Evolutionary conservation across 2,113 vertebrate species (phyloP).

Genomic region (Guaruba guarouba): DNA sequence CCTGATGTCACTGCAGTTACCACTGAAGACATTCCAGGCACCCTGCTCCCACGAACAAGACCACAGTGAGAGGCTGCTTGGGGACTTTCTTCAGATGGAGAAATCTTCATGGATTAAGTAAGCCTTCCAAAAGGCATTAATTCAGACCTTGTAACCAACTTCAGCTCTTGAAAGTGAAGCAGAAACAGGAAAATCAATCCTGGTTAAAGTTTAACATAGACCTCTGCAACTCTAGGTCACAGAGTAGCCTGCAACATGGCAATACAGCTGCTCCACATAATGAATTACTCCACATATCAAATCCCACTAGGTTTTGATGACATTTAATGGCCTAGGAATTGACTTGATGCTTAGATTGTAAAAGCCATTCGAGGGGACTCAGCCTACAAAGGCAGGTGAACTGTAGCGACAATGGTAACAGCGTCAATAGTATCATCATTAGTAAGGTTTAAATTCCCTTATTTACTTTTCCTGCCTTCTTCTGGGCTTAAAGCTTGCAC

Average conservation of each 20-base stretch:
- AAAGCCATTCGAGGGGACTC: background rate
- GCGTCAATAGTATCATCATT: background rate
- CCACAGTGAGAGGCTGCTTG: background rate
- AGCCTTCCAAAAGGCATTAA: background rate
- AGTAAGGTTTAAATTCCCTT: background rate
- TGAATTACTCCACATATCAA: background rate
- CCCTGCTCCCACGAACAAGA: background rate
- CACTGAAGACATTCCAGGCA: background rate
- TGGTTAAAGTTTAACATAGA: background rate
- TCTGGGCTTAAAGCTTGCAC: background rate
- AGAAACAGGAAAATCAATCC: background rate
- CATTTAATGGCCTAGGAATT: background rate
- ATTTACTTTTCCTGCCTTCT: background rate
- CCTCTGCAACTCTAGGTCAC: background rate
- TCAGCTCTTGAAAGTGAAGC: background rate
- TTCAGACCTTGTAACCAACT: background rate
- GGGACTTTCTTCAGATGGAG: background rate
- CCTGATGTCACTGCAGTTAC: background rate
- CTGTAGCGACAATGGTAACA: accelerated
- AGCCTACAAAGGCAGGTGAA: background rate
- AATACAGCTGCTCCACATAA: background rate
- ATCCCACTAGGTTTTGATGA: background rate
- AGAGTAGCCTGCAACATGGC: background rate
- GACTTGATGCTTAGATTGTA: background rate
- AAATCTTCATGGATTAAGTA: background rate